These are phyloP conservation scores for Patella pellucida DNA, from an alignment of 2,888 invertebrate species.

Conservation along the genomic window DNA sequence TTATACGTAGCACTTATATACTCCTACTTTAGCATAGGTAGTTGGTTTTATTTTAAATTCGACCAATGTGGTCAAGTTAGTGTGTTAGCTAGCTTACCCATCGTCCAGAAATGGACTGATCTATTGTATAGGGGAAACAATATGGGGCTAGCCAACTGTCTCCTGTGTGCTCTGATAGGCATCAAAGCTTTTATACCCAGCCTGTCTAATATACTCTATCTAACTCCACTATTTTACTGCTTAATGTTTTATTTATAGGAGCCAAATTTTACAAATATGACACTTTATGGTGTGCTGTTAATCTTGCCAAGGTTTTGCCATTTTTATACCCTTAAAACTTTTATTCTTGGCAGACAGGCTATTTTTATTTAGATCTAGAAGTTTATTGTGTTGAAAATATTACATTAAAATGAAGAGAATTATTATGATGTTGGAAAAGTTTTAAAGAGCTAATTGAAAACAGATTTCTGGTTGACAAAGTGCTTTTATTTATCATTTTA, in stretches of 20 bases:
- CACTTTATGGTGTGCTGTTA: not conserved
- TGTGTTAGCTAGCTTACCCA: not conserved
- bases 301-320: not conserved
- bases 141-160: constrained; percentile 16
- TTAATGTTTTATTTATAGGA: not conserved
- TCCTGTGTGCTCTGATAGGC: not conserved
- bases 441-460: too few relatives aligned
- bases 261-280: not conserved
- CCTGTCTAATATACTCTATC: not conserved
- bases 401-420: too few relatives aligned
- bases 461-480: too few relatives aligned
- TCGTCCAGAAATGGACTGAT: constrained; percentile 15
- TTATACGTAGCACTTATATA: too few relatives aligned
- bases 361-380: too few relatives aligned
- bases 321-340: not conserved
- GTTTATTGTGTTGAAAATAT: too few relatives aligned
- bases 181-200: constrained; percentile 7
- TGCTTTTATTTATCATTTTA: too few relatives aligned
- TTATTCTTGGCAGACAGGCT: too few relatives aligned
- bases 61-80: not conserved
- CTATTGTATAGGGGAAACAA: constrained; percentile 25
- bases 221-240: not conserved
- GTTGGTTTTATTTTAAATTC: not conserved
- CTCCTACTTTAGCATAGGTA: too few relatives aligned
- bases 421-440: too few relatives aligned